Base-by-base conservation (phyloP, 2,888 invertebrate genomes). In the Reticulitermes lucifugus region DNA sequence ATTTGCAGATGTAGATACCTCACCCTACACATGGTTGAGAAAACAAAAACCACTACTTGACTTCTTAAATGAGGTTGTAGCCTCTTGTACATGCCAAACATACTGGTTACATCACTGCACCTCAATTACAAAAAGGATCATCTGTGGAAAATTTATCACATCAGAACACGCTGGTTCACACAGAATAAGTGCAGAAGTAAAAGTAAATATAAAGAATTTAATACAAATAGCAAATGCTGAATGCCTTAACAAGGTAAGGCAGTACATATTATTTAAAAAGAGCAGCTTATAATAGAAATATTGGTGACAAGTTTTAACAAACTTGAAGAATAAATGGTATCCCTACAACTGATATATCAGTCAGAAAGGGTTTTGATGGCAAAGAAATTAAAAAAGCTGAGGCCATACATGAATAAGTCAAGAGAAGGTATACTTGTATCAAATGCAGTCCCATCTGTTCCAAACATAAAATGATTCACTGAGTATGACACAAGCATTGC, bases 351-450 rank as follows among this genome's bases (percentile, higher is more conserved):
- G 41, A 9, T 21, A 71, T 29, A 79, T 71, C 83, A 79, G 79
- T 87, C 86, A 41, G 41, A 77, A n/a, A 88, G 87, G 86, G 90
- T 89, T 87, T 88, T 89, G 41, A 89, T 87, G 73, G 90, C 88
- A 88, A 91, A 91, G 86, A 88, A 89, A 81, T 89, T 86, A 88
- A 90, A 91, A 87, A 91, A 91, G 87, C 90, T 90, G 86, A 90
- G 88, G 51, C 90, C 90, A 88, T 90, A 90, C 87, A 91, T 91
- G 85, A 89, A 90, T 86, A 91, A 88, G 88, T 91, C 91, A 87
- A 89, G 88, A 86, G 89, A 87, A 79, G 91, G 90, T 86, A 90
- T 88, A 71, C 75, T 51, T 9, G 77, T n/a, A 29, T 90, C 89
- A 75, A 89, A 88, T 46, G 88, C 88, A 55, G 88, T 87, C 71